A percentile compares a stretch with the other conserved stretches of the same genome.
These are phyloP conservation scores for Mesorhabditis belari DNA, from an alignment of 2,888 invertebrate species.

Conservation along the genomic window DNA sequence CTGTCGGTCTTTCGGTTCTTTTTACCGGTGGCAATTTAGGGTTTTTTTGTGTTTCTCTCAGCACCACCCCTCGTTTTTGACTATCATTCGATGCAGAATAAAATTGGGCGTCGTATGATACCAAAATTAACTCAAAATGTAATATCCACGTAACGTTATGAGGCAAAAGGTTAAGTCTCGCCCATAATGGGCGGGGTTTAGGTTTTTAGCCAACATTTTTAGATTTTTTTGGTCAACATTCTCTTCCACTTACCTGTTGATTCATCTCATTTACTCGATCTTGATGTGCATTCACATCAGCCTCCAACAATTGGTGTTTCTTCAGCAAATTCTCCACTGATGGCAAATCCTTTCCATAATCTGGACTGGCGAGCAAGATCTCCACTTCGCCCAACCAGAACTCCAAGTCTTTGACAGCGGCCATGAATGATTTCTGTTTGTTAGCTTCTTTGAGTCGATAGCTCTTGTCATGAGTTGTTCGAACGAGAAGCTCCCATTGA, in stretches of 20 bases:
- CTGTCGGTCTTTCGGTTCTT: neutral
- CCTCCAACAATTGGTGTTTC: slow-evolving; percentile 86
- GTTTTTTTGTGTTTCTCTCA: no score
- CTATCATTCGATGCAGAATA: no score
- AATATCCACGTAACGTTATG: no score
- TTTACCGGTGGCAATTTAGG: no score
- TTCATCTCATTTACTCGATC: slow-evolving; percentile 59
- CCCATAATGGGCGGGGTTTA: no score
- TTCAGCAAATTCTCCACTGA: slow-evolving; percentile 97
- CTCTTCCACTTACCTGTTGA: no score
- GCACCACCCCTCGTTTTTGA: neutral
- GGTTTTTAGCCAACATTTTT: no score
- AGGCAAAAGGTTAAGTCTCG: no score
- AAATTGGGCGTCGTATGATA: no score
- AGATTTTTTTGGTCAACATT: no score
- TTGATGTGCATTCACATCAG: slow-evolving; percentile 85
- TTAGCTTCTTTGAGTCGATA: slow-evolving; percentile 97
- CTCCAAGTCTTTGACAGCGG: slow-evolving; percentile 97
- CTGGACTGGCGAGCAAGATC: slow-evolving; percentile 42
- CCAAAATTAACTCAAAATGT: no score
- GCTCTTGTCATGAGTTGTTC: slow-evolving; percentile 95
- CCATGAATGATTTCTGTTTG: slow-evolving; percentile 96
- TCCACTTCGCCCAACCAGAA: slow-evolving; percentile 97
- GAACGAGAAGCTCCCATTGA: slow-evolving; percentile 84
- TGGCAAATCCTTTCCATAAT: slow-evolving; percentile 68